A percentile compares a stretch with the other conserved stretches of the same genome.
phyloP scores from a whole-genome alignment of 2,888 invertebrate species.

The Cheilosia soror region DNA sequence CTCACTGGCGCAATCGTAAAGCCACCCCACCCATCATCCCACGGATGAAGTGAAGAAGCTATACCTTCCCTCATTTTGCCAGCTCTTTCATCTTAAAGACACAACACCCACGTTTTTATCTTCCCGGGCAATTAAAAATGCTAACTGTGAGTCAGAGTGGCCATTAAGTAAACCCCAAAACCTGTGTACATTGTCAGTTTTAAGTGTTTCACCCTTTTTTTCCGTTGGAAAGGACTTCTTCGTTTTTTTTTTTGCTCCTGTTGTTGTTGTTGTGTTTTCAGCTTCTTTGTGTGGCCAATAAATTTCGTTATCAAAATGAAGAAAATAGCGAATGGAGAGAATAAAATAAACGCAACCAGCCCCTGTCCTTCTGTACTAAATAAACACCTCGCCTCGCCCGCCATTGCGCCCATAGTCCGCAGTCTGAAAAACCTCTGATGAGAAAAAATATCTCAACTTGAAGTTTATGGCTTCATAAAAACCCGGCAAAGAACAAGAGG shows the following conservation, averaged over 20 bases:
- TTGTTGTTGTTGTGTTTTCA: background rate
- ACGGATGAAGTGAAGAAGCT: conserved; percentile 50
- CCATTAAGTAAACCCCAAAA: conserved; percentile 74
- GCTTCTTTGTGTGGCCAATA: conserved; percentile 58
- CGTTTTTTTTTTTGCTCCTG: background rate
- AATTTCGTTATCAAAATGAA: conserved; percentile 68
- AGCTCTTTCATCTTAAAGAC: conserved; percentile 53
- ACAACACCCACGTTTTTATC: conserved; percentile 64
- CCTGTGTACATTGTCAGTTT: conserved; percentile 75
- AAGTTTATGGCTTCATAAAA: conserved; percentile 72
- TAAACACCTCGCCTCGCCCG: conserved; percentile 69
- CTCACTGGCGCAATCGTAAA: conserved; percentile 39
- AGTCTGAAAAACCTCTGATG: conserved; percentile 37
- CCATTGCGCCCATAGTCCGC: conserved; percentile 31
- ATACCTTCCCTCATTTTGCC: conserved; percentile 1
- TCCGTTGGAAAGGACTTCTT: background rate
- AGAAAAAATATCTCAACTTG: conserved; percentile 67
- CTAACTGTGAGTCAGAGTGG: conserved; percentile 74
- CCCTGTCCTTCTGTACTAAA: conserved; percentile 54
- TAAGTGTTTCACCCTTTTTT: conserved; percentile 71
- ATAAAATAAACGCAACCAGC: conserved; percentile 39
- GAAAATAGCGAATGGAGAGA: conserved; percentile 28
- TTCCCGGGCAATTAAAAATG: conserved; percentile 72
- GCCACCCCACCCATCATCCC: background rate
- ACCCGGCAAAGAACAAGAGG: conserved; percentile 61